These are phyloP conservation scores for Pionites leucogaster DNA, from an alignment of 2,113 vertebrate species.

Conservation along the genomic window DNA sequence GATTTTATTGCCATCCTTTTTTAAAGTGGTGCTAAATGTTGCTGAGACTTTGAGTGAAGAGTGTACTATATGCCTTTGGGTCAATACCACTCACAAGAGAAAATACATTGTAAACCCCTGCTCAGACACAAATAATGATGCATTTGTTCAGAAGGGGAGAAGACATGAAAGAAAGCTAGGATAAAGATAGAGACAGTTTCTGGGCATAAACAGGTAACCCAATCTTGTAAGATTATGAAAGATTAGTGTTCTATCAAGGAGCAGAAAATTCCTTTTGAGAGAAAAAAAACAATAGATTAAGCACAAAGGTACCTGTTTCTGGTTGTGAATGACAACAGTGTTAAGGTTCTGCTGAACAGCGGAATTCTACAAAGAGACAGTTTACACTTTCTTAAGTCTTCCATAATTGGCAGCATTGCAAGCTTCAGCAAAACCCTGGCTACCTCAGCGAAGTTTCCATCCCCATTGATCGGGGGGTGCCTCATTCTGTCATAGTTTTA, in stretches of 20 bases:
- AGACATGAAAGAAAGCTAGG: conserved; percentile 63
- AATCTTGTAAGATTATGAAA: conserved; percentile 74
- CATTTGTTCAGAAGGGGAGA: conserved; percentile 51
- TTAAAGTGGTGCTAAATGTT: conserved; percentile 19
- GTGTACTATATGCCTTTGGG: conserved; percentile 25
- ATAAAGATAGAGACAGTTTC: conserved; percentile 68
- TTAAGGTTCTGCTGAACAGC: conserved; percentile 43
- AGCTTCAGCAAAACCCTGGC: conserved; percentile 38
- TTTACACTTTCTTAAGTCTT: conserved; percentile 35
- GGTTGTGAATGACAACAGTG: conserved; percentile 17
- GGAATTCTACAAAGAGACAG: conserved; percentile 41
- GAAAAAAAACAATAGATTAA: conserved; percentile 67
- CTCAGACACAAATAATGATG: conserved; percentile 69
- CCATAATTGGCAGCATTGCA: conserved; percentile 39
- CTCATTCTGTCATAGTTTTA: neutral
- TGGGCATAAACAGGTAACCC: conserved; percentile 73
- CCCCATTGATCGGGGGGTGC: neutral
- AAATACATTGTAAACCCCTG: conserved; percentile 56
- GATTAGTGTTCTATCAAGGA: conserved; percentile 72
- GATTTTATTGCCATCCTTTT: conserved; percentile 12
- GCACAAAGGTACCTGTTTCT: conserved; percentile 17
- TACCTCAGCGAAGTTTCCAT: neutral
- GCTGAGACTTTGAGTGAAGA: conserved; percentile 10
- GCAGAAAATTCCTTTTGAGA: conserved; percentile 59
- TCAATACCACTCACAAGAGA: conserved; percentile 57